These are phyloP conservation scores for Daktulosphaira vitifoliae DNA, from an alignment of 1,140 invertebrate species.

Conservation along the genomic window DNA sequence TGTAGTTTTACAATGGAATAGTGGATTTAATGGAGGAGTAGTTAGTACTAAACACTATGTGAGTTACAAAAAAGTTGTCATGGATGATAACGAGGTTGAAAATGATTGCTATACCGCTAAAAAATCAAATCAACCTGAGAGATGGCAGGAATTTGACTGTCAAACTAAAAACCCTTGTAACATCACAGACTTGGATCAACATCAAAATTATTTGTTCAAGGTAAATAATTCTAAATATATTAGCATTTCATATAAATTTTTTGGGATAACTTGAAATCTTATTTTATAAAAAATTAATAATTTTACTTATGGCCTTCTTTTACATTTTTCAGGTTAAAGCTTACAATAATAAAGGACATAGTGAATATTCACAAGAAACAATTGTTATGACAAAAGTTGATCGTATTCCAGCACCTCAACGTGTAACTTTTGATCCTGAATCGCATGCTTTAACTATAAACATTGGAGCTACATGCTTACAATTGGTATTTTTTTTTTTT, in stretches of 20 bases:
- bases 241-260: no score
- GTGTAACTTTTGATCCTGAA: constrained; percentile 71
- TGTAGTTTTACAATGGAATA: constrained; percentile 70
- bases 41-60: constrained; percentile 78
- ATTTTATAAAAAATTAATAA: no score
- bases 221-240: constrained; percentile 42
- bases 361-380: constrained; percentile 74
- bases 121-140: constrained; percentile 48
- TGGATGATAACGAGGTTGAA: constrained; percentile 40
- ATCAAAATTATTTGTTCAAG: constrained; percentile 73
- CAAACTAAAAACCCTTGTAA: constrained; percentile 77
- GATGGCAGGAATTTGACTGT: constrained; percentile 73
- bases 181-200: constrained; percentile 69
- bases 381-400: constrained; percentile 69
- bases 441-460: constrained; percentile 64
- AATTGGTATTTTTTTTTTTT: no score
- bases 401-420: constrained; percentile 66
- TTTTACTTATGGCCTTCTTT: no score
- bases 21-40: constrained; percentile 81
- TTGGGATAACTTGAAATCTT: no score
- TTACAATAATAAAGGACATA: constrained; percentile 71
- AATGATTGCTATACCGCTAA: constrained; percentile 44
- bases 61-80: constrained; percentile 48
- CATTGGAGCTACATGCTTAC: constrained; percentile 63
- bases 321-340: constrained; percentile 64